Percentiles rank a stretch among this genome's conserved stretches.
Conservation (phyloP, 2,113 vertebrate genomes). For the Falcunculus frontatus region DNA sequence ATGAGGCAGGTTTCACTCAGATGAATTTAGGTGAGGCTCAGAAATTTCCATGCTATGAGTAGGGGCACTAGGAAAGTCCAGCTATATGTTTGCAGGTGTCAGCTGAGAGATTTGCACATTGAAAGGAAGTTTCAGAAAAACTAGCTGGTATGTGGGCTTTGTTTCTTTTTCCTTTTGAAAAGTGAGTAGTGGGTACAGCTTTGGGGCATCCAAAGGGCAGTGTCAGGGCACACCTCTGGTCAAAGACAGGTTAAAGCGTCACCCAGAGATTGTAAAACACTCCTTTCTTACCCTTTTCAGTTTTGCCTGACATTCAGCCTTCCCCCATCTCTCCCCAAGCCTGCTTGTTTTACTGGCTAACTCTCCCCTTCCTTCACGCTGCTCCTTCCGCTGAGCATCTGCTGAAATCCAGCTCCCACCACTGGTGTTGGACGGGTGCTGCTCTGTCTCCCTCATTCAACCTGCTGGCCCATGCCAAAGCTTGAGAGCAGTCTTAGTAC, state of each 20-base stretch:
- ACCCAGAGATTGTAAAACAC: neutral
- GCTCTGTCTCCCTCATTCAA: neutral
- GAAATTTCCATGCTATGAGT: neutral
- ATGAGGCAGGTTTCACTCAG: neutral
- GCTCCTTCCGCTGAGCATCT: neutral
- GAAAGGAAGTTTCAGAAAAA: neutral
- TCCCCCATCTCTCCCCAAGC: neutral
- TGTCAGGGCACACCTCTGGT: neutral
- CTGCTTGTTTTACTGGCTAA: neutral
- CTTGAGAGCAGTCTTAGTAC: fast-evolving
- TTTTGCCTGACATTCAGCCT: neutral
- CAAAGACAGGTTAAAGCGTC: neutral
- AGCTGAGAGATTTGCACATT: neutral
- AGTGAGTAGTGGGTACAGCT: neutral
- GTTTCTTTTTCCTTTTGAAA: constrained; percentile 20
- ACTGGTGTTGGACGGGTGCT: fast-evolving
- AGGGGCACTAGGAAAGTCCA: neutral
- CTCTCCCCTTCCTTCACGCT: neutral
- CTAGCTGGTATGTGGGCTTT: neutral
- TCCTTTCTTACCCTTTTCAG: neutral
- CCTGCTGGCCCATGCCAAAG: neutral
- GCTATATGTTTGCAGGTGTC: neutral
- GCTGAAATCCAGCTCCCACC: neutral
- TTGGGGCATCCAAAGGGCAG: neutral
- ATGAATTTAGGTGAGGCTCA: neutral